Evolutionary conservation across 2,797 vertebrate genomes (phyloP), one percentile per base, ranked within the genome.

Genomic region (Rhynchotus rufescens): DNA sequence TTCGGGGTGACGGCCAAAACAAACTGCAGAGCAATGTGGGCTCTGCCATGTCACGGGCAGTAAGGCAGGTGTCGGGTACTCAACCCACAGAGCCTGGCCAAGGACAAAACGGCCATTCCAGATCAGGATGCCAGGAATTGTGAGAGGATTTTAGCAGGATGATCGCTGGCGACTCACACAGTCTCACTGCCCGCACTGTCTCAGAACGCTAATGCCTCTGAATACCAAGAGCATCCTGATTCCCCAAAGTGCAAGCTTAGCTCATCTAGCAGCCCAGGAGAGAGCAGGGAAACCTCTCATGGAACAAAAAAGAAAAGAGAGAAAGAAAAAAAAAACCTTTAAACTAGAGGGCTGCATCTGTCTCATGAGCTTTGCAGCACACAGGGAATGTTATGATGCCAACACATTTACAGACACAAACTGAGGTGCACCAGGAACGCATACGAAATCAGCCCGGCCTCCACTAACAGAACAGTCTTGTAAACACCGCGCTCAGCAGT

Each of bases 111-210:
- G 71, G 92, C 93, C 87, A 23, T 67, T 88, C 85, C 71, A 80
- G 45, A 59, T 28, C 52, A 65, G 86, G 93, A 72, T 56, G 84
- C 36, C 86, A 87, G 88, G 93, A 95, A 96, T 96, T 88, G n/a
- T 82, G 92, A 96, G 93, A 90, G 93, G 93, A 95, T 96, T 95
- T 94, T 96, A 94, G 94, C 85, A 89, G 82, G 88, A 92, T 84
- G 92, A 94, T 95, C 42, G 86, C 82, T 69, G 42, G 81, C 10
- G 19, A 92, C 71, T 32, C 0, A 1, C 25, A 90, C 88, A 88
- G 64, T 13, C 82, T 79, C 92, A 76, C 26, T 54, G 52, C 71
- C n/a, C 0, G 1, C 23, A 90, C 90, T 86, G 64, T 12, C 82
- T 79, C 92, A 74, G 94, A 95, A 96, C 94, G 71, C 89, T 94